These are phyloP conservation scores for Elgaria multicarinata DNA, from an alignment of 2,113 vertebrate genomes.

Conservation along the genomic window DNA sequence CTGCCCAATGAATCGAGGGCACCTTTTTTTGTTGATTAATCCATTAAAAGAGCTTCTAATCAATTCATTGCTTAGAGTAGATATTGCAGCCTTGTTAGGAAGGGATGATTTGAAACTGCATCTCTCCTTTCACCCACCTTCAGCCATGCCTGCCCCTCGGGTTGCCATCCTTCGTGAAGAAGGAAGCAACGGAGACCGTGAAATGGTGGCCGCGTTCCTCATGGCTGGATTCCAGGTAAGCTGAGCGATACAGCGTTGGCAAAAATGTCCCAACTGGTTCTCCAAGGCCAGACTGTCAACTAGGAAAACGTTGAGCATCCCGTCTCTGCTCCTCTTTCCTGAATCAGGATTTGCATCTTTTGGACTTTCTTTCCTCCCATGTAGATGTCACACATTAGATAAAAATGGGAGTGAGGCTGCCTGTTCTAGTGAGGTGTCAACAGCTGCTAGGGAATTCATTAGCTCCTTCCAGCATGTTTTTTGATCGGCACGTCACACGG, in stretches of 20 bases:
- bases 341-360: too few relatives aligned
- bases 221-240: constrained; percentile 91
- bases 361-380: background rate
- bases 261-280: fast-evolving
- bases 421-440: background rate
- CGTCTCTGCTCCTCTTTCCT: background rate
- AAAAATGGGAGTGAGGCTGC: background rate
- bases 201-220: constrained; percentile 87
- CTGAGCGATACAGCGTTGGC: background rate
- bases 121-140: background rate
- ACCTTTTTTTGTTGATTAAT: background rate
- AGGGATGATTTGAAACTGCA: fast-evolving
- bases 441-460: background rate
- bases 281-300: too few relatives aligned
- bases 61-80: background rate
- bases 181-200: constrained; percentile 94
- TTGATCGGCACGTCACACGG: background rate
- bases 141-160: constrained; percentile 73
- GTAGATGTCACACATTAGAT: background rate
- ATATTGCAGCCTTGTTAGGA: background rate
- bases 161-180: constrained; percentile 90
- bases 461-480: background rate
- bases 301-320: background rate
- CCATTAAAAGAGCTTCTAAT: background rate
- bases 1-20: background rate